Base-by-base conservation (phyloP, 2,888 invertebrate species). In the Hedya salicella region DNA sequence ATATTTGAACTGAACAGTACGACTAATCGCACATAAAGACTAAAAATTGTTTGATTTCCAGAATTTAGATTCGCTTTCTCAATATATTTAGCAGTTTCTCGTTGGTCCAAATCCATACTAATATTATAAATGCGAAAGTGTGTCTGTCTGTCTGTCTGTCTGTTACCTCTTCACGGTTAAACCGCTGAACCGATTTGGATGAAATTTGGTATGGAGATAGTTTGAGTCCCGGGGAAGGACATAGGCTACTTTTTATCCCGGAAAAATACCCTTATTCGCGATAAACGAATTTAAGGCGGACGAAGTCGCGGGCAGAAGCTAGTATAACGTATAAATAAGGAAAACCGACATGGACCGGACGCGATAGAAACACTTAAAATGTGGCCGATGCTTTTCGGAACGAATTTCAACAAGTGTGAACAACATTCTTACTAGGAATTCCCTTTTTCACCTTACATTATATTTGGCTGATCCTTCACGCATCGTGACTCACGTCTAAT, bases 401-500 rank as follows among this genome's bases (percentile, higher is more conserved):
- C 36, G 46, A 53, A 52, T 64, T 57, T 46, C 59, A 65, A 60
- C 65, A 65, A 59, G 65, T 65, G 65, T 65, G 65, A 65, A 25
- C 40, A 30, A 53, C 30, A 44, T 19, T 42, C 44, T 32, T 53
- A 52, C 14, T 39, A 46, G 25, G 52, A 52, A 48, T 60, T 59
- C 44, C 50, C 42, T 57, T 14, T 59, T 42, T 52, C 13, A 39
- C 44, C 16, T 44, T 13, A 60, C 13, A 25, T 21, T 50, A 42
- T n/a, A 46, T 42, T 46, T 36, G 16, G 60, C 53, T 52, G 36
- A 48, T 48, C 53, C 69, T 73, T 68, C 66, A 57, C 68, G 69
- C 62, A 65, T 54, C 61, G 63, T 69, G 71, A 73, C 66, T 77
- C 69, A 72, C 73, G 71, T 71, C 74, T 71, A 75, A 71, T 68